A percentile compares a stretch with the other conserved stretches of the same genome.
Conservation (phyloP, 2,888 invertebrate species). For the Anagyrus pseudococci region DNA sequence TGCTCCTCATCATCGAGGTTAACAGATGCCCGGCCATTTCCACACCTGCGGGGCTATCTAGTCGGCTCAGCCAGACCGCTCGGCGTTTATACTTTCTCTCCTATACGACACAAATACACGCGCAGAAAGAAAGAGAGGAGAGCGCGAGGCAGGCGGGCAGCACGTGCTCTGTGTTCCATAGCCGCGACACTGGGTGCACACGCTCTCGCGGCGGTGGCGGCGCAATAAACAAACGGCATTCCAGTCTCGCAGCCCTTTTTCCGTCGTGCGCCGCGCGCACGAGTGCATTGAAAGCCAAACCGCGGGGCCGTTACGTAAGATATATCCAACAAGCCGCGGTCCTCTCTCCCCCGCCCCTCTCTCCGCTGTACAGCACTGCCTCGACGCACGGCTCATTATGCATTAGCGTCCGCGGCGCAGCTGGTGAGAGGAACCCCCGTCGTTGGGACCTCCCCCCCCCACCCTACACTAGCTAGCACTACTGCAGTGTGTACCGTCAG, state of each 20-base stretch:
- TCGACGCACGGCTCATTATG: not conserved
- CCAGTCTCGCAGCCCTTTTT: slow-evolving; percentile 17
- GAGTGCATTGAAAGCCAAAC: slow-evolving; percentile 1
- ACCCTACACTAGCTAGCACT: not conserved
- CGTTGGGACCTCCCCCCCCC: not conserved
- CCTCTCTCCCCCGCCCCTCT: not conserved
- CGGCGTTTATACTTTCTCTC: too few relatives aligned
- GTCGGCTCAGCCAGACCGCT: too few relatives aligned
- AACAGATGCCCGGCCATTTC: too few relatives aligned
- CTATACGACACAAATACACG: too few relatives aligned
- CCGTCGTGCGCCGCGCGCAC: not conserved
- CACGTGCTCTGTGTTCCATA: not conserved
- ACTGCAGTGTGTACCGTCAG: too few relatives aligned
- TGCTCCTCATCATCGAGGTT: too few relatives aligned
- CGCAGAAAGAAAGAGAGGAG: too few relatives aligned
- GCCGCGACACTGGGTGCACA: not conserved
- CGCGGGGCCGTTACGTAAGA: slow-evolving; percentile 4
- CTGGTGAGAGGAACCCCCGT: too few relatives aligned
- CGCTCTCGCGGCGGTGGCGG: not conserved
- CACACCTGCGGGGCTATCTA: too few relatives aligned
- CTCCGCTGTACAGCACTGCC: not conserved
- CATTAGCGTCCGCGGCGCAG: not conserved
- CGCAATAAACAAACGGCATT: slow-evolving; percentile 25
- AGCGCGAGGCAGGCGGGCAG: too few relatives aligned
- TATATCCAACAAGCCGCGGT: not conserved